Base-by-base conservation (phyloP, 2,797 vertebrate genomes). In the Alosa sapidissima region DNA sequence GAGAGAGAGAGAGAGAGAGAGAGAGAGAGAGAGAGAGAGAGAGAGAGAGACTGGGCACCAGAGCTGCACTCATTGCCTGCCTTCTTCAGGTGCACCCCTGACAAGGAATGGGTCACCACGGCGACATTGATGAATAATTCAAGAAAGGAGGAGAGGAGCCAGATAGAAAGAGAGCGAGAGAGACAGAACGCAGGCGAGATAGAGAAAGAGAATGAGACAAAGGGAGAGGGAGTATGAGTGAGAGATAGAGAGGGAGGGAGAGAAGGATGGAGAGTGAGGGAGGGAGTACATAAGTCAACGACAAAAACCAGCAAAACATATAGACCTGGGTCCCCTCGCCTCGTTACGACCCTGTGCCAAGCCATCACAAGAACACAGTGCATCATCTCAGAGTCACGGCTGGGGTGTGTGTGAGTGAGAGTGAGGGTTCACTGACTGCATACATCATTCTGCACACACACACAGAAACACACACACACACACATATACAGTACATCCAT, bases 51-150 rank as follows among this genome's bases (percentile, higher is more conserved):
- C 72, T 86, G 86, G 88, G 89, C 88, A 88, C 92, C 86, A 86
- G 91, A 88, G 83, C 33, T 75, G 13, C 68, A 75, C 13, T 75
- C 68, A 75, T 75, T 45, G 68, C 82, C 89, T 90, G 88, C 87
- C 85, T 90, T 85, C 82, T 86, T 83, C 88, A 85, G 86, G 89
- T 88, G 90, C 85, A 92, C 88, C 91, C 88, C 92, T 95, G 95
- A 96, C 95, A 95, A 93, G 93, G 92, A 94, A 93, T 93, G 92
- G 95, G 95, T 95, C 95, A 96, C 94, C 92, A 93, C 92, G 92
- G 93, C 94, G 95, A 95, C 95, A 95, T 93, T 92, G 89, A 92
- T 96, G 94, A 95, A 95, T 96, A 94, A 96, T 95, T 95, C 93
- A 95, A 89, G 91, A 95, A 93, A 93, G 93, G 92, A 93, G 91